Percentiles rank a stretch among this genome's conserved stretches.
These are phyloP conservation scores for Hirundichthys speculiger DNA, from an alignment of 2,113 vertebrate genomes.

Conservation along the genomic window DNA sequence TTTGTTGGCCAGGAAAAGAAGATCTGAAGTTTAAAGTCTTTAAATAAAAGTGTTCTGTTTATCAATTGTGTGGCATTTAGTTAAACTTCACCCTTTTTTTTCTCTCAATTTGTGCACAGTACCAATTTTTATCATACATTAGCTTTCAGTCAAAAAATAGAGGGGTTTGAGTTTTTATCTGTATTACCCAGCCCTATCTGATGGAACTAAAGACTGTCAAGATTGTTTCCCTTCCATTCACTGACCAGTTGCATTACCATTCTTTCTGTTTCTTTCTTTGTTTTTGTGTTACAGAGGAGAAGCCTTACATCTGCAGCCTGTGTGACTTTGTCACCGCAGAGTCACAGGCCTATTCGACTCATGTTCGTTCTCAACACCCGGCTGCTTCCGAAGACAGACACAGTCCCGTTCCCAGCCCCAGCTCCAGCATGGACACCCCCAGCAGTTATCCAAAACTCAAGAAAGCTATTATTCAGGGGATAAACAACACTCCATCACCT, in stretches of 20 bases:
- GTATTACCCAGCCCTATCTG: no score
- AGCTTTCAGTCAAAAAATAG: no score
- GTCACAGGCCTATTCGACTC: constrained; percentile 61
- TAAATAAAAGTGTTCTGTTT: no score
- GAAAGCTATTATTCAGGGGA: constrained; percentile 77
- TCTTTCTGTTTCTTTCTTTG: no score
- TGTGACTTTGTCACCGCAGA: constrained; percentile 80
- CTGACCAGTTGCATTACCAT: constrained; percentile 42
- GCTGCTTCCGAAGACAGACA: constrained; percentile 39
- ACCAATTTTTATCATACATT: no score
- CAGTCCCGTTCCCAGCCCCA: constrained; percentile 49
- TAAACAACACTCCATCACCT: constrained; percentile 66
- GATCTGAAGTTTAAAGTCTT: no score
- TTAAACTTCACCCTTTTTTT: no score
- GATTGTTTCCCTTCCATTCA: not conserved
- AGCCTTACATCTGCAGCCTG: constrained; percentile 78
- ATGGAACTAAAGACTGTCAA: no score
- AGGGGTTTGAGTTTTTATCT: no score
- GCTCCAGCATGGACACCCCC: constrained; percentile 43
- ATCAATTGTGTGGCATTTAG: no score
- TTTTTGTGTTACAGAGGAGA: constrained; percentile 83
- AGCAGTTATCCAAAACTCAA: constrained; percentile 77
- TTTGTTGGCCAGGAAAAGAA: no score
- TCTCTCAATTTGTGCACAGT: no score
- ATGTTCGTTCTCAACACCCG: constrained; percentile 67